A percentile compares a stretch with the other conserved stretches of the same genome.
phyloP scores from a whole-genome alignment of 23 tunicate genomes.

The Trididemnum clinides region DNA sequence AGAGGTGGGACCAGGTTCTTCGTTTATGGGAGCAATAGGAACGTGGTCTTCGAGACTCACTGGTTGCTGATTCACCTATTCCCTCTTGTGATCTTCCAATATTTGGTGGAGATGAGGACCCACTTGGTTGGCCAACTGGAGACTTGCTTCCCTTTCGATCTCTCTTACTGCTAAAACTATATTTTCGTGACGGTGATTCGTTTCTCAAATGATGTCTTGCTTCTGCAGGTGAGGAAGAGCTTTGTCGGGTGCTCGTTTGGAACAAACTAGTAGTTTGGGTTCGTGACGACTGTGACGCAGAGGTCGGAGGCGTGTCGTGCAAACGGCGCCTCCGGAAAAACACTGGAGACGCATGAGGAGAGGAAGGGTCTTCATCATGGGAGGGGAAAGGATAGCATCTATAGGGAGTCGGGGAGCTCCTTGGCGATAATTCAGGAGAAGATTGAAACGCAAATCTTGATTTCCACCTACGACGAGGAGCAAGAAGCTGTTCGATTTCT shows the following conservation, averaged over 20 bases:
- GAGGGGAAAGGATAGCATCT: not conserved
- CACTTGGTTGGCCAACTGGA: not conserved
- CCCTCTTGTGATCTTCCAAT: not conserved
- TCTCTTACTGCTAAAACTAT: not conserved
- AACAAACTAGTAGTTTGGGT: not conserved
- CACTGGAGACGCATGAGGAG: not conserved
- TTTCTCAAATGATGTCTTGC: constrained; percentile 1
- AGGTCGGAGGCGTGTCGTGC: not conserved
- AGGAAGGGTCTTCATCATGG: not conserved
- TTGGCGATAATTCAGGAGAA: constrained; percentile 19
- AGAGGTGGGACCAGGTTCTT: constrained; percentile 93
- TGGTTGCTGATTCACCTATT: not conserved
- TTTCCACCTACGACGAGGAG: constrained; percentile 14
- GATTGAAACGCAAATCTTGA: not conserved
- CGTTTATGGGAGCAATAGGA: constrained; percentile 69
- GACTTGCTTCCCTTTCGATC: not conserved
- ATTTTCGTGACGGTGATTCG: not conserved
- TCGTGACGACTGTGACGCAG: not conserved
- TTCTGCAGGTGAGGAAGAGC: not conserved
- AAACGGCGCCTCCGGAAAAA: not conserved
- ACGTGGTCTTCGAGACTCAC: constrained; percentile 40
- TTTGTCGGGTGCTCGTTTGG: not conserved
- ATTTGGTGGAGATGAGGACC: not conserved
- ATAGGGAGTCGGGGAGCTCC: not conserved
- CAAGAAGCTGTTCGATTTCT: constrained; percentile 21